Base-by-base conservation (phyloP, 2,113 vertebrate genomes). In the Alligator sinensis region DNA sequence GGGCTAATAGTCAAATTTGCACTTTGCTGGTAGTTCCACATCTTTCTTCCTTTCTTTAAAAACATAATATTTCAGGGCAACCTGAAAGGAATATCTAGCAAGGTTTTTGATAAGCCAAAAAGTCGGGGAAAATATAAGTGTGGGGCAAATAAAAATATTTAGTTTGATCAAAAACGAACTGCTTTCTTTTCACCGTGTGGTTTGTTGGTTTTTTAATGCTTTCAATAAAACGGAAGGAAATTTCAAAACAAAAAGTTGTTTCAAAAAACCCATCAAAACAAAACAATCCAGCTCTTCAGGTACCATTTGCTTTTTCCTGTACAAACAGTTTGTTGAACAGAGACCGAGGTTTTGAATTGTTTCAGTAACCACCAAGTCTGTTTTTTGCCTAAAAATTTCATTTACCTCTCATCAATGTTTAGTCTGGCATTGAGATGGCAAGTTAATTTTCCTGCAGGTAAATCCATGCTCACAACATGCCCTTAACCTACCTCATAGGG, bases 191-290 rank as follows among this genome's bases (percentile, higher is more conserved):
- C 58, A 10, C 58, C 22, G 25, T 47, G 47, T 47, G 47, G 47
- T 47, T 47, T 47, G 47, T 38, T 66, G 81, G 27, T 28, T 4
- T 0, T 95, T 78, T 78, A 93, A 81, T 34, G 54, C 63, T 47
- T 77, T 91, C 18, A 84, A 80, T 77, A 86, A 82, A 14, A 57
- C n/a, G 80, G 82, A 17, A 38, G 75, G 59, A 80, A 85, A 89
- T 5, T 79, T 72, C 74, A 85, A 77, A 90, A 91, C 14, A 21
- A 6, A 16, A 59, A 47, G 84, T 87, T 78, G n/a, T 66, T 93
- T 80, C n/a, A 80, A 91, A 96, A 84, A 25, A 82, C 59, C 34
- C 27, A 92, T 82, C 64, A 84, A n/a, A 91, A 47, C 47, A 47
- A 47, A 92, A 15, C 22, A 55, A 27, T 82, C 74, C 19, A 28